A percentile compares a stretch with the other conserved stretches of the same genome.
These are phyloP conservation scores for Oscheius sp. DNA, from an alignment of 2,888 invertebrate genomes.

Conservation along the genomic window DNA sequence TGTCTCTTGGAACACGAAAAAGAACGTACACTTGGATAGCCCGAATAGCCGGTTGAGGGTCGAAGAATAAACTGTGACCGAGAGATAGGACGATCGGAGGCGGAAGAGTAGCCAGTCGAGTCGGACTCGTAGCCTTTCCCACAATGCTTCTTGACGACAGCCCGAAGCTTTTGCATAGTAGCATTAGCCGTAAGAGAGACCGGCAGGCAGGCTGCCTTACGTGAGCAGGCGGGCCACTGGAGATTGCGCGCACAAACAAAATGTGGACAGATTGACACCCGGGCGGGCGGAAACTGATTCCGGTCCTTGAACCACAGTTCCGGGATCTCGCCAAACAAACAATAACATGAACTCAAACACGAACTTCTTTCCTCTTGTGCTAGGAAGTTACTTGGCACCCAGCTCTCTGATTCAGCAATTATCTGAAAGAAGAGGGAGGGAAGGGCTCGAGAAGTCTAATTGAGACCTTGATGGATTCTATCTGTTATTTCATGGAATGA, in stretches of 20 bases:
- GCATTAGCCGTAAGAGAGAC: background rate
- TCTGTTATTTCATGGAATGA: no score
- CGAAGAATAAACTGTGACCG: constrained; percentile 53
- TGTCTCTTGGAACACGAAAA: constrained; percentile 1
- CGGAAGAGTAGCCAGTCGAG: constrained; percentile 50
- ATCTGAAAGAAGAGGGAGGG: no score
- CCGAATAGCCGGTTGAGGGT: constrained; percentile 36
- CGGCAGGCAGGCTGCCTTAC: constrained; percentile 7
- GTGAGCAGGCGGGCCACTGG: constrained; percentile 30
- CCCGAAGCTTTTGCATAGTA: constrained; percentile 29
- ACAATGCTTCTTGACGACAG: constrained; percentile 15
- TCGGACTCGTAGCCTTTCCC: constrained; percentile 50
- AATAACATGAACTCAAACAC: constrained; percentile 28
- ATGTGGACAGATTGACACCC: constrained; percentile 32
- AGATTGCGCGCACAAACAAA: constrained; percentile 22
- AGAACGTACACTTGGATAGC: constrained; percentile 21
- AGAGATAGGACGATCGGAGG: constrained; percentile 42
- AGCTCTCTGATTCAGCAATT: no score
- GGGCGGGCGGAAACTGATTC: constrained; percentile 22
- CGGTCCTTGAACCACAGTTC: background rate
- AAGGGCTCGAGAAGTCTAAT: no score
- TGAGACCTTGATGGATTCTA: no score
- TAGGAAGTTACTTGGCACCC: no score
- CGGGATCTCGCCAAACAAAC: constrained; percentile 4
- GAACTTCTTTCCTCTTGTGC: no score